Base-by-base conservation (phyloP, 2,797 vertebrate genomes). In the Saguinus oedipus region DNA sequence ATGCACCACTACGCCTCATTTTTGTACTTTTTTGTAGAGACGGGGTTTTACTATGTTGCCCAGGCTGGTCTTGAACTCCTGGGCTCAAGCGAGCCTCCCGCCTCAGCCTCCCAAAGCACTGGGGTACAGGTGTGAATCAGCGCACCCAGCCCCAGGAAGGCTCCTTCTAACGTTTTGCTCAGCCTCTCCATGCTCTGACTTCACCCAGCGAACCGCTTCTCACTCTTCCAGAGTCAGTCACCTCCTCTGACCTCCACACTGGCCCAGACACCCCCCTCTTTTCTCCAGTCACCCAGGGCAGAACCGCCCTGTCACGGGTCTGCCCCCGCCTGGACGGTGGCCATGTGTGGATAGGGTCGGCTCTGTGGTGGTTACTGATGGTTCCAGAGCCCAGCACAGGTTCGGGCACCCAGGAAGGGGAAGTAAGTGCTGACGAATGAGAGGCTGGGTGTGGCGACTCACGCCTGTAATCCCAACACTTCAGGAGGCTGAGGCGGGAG, bases 221-320 rank as follows among this genome's bases (percentile, higher is more conserved):
- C 33, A 33, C 46, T 48, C 6, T 46, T 50, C 14, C 81, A 68
- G 48, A 64, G 36, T 48, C 7, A 4, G 57, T 48, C 15, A 1
- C 24, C 81, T 44, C 84, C 59, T 76, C 50, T 8, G 97, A 92
- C 75, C 64, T 13, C 75, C 61, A 17, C 30, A 33, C 30, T 17
- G 30, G 61, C 61, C 61, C 61, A n/a, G 30, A 64, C 7, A n/a
- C 64, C 13, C 80, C 95, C 91, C 70, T 0, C 1, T 15, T 2
- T 0, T 2, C 9, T 8, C 12, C 8, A 42, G 7, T 7, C 22
- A 0, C 5, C n/a, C 3, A 1, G 2, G 8, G 3, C 30, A 0
- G 8, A 78, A 81, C 0, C 61, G 0, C 0, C 79, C 44, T 27
- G 70, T 26, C 42, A 11, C 46, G 4, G 55, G 82, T 85, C 55